Conservation (phyloP, 2,113 vertebrate species). For the Neomonachus schauinslandi region DNA sequence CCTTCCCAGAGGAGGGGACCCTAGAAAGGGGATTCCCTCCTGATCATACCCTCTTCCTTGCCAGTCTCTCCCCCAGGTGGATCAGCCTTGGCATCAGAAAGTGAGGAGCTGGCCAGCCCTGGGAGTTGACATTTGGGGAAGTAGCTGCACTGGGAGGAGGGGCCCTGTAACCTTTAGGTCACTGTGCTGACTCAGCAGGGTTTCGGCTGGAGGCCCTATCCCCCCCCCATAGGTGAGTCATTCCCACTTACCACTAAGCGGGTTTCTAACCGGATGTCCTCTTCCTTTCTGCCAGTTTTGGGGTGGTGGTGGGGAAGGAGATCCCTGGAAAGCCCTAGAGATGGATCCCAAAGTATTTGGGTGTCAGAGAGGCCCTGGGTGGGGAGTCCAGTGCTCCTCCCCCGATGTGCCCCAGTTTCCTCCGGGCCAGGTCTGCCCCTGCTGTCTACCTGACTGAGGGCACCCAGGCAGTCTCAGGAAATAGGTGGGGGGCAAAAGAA, state of each 20-base stretch:
- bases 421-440: not conserved
- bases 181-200: slow-evolving; percentile 66
- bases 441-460: not conserved
- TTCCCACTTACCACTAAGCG: slow-evolving; percentile 31
- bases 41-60: not conserved
- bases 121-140: not conserved
- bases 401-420: accelerated
- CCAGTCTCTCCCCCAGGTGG: not conserved
- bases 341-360: not conserved
- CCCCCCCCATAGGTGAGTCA: slow-evolving; percentile 48
- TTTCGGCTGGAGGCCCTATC: slow-evolving; percentile 10
- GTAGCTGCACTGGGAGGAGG: not conserved
- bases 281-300: slow-evolving; percentile 31
- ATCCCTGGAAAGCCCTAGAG: slow-evolving; percentile 45
- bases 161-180: not conserved
- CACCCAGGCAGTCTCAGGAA: not conserved
- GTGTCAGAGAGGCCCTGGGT: not conserved
- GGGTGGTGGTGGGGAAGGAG: not conserved
- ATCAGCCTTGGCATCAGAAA: not conserved
- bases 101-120: not conserved
- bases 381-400: not conserved
- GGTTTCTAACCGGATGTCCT: slow-evolving; percentile 57
- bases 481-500: not conserved
- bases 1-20: not conserved
- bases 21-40: not conserved